Evolutionary conservation across 2,113 vertebrate species (phyloP).

Genomic region (Parotia lawesii): DNA sequence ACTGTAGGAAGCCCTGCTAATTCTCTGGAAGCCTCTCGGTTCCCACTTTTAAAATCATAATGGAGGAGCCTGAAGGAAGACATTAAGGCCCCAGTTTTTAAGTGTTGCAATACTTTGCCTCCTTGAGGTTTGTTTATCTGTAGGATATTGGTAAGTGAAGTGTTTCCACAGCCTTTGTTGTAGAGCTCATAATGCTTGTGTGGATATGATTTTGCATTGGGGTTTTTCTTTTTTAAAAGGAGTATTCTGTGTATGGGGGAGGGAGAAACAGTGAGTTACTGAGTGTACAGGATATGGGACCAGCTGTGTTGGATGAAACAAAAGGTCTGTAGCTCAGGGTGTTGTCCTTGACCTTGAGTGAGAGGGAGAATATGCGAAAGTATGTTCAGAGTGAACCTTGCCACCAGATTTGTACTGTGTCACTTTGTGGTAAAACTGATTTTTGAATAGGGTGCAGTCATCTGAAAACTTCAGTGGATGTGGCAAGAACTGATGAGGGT

Average conservation of each 20-base stretch:
- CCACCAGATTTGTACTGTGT: background rate
- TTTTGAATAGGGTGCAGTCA: background rate
- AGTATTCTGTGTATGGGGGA: rapidly evolving
- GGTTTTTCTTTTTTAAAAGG: background rate
- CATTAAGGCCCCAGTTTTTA: background rate
- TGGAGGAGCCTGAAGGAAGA: background rate
- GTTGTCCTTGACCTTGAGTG: background rate
- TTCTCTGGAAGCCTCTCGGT: background rate
- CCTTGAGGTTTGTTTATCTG: background rate
- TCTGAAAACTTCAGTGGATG: background rate
- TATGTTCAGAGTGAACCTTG: background rate
- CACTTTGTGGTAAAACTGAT: background rate
- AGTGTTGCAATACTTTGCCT: background rate
- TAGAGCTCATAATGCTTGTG: background rate
- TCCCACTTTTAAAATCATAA: background rate
- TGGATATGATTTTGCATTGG: background rate
- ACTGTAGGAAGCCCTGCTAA: background rate
- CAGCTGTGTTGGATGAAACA: background rate
- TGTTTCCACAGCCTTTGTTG: background rate
- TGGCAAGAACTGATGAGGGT: background rate
- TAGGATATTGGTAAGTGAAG: background rate
- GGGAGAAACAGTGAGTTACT: background rate
- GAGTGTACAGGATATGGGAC: background rate
- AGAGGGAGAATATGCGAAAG: background rate
- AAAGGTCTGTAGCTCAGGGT: background rate